Base-by-base conservation (phyloP, 1,140 invertebrate species). In the Theocolax elegans region DNA sequence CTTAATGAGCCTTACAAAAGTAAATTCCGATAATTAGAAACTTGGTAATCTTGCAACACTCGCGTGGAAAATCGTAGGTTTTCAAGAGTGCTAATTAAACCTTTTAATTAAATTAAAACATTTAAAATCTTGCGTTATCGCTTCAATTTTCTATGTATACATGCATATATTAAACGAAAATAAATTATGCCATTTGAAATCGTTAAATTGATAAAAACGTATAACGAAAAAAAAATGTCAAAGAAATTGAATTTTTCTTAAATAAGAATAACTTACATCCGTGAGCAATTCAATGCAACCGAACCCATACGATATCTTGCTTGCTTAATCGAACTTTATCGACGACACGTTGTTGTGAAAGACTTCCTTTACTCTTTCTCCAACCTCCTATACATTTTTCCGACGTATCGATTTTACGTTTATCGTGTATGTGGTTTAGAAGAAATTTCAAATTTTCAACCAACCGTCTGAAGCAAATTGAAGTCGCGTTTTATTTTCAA, bases 81-180 rank as follows among this genome's bases (percentile, higher is more conserved):
- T 42, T 44, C 38, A 25, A 15, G 19, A 59, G 15, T 21, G 38
- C 31, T 38, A 64, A 53, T 64, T 64, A 40, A 38, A 38, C 31
- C 62, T 38, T 49, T 38, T 40, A 51, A 64, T 51, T 38, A 38
- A 51, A 51, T 64, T 51, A 53, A n/a, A 35, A 35, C 31, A 35
- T 35, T 35, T 6, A 35, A 35, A 35, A 38, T 8, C 13, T 6
- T 13, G 35, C 35, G 35, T 38, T 13, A 38, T 13, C 13, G 6
- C 13, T 38, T 38, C 35, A 38, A 38, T 38, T 8, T 38, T 13
- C 35, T 13, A 38, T 38, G n/a, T n/a, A n/a, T n/a, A n/a, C n/a
- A n/a, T n/a, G n/a, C n/a, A n/a, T n/a, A n/a, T n/a, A n/a, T n/a
- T n/a, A n/a, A n/a, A n/a, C n/a, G n/a, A n/a, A n/a, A 48, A 48